A percentile compares a stretch with the other conserved stretches of the same genome.
phyloP scores from a whole-genome alignment of 2,797 vertebrate species.

The Sebastes variabilis region DNA sequence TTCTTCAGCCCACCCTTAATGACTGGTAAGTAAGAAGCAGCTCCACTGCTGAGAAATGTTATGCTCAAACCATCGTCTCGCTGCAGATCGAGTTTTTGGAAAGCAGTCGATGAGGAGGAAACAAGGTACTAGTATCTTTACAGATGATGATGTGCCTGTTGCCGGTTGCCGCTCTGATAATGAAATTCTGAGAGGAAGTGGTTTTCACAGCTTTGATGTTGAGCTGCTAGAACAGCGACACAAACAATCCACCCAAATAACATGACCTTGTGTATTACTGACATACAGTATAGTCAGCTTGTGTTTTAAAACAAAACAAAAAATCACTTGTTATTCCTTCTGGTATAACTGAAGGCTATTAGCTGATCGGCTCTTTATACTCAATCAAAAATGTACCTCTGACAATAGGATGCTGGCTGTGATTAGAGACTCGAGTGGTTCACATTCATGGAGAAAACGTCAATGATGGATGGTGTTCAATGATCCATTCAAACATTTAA shows the following conservation, averaged over 20 bases:
- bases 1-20: neutral
- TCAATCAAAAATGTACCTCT: neutral
- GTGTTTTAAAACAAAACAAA: neutral
- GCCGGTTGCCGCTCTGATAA: neutral
- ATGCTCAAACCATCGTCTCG: neutral
- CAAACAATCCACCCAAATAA: neutral
- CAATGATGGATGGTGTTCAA: neutral
- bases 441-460: neutral
- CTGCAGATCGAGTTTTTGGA: neutral
- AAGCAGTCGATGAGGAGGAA: neutral
- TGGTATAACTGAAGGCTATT: neutral
- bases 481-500: neutral
- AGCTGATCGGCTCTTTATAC: neutral
- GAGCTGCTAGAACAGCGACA: neutral
- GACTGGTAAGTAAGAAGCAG: neutral
- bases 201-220: slow-evolving; percentile 37
- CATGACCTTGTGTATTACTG: neutral
- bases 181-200: slow-evolving; percentile 46
- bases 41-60: too few relatives aligned
- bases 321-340: neutral
- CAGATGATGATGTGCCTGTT: neutral
- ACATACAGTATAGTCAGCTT: neutral
- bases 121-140: neutral
- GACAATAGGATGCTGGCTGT: neutral
- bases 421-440: neutral